Evolutionary conservation across 2,113 vertebrate species (phyloP).

Genomic region (Bubo scandiacus): DNA sequence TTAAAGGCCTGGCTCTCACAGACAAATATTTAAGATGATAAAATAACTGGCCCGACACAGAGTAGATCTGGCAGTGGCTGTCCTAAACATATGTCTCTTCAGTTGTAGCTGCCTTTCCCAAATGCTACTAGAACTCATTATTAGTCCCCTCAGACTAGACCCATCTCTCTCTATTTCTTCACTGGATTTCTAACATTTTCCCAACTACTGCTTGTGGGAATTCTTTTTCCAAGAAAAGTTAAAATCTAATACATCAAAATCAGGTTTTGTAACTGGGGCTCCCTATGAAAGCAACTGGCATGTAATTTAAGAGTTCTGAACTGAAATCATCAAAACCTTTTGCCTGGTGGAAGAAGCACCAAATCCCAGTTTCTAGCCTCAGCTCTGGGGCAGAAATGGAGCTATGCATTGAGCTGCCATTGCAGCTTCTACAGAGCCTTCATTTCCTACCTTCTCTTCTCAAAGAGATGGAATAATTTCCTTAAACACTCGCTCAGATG

Average conservation of each 20-base stretch:
- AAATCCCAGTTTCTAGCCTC: not conserved
- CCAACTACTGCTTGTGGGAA: not conserved
- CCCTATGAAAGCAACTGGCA: not conserved
- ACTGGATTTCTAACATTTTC: not conserved
- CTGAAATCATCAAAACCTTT: not conserved
- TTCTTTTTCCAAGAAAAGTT: not conserved
- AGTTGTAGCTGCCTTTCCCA: not conserved
- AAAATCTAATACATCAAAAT: not conserved
- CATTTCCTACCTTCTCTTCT: not conserved
- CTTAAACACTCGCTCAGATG: not conserved
- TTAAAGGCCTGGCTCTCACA: conserved; percentile 3
- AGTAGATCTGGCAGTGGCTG: conserved; percentile 9
- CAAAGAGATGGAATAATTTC: not conserved
- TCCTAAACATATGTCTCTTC: not conserved
- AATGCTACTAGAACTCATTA: not conserved
- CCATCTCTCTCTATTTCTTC: not conserved
- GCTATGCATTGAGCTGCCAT: not conserved
- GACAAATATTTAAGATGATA: conserved; percentile 56
- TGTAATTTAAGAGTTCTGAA: not conserved
- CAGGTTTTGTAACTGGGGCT: not conserved
- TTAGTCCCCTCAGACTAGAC: not conserved
- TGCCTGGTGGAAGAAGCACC: not conserved
- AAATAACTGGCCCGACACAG: conserved; percentile 34
- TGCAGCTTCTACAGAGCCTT: not conserved
- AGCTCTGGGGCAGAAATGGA: not conserved